Conservation (phyloP, 2,797 vertebrate genomes). For the Coendou prehensilis region DNA sequence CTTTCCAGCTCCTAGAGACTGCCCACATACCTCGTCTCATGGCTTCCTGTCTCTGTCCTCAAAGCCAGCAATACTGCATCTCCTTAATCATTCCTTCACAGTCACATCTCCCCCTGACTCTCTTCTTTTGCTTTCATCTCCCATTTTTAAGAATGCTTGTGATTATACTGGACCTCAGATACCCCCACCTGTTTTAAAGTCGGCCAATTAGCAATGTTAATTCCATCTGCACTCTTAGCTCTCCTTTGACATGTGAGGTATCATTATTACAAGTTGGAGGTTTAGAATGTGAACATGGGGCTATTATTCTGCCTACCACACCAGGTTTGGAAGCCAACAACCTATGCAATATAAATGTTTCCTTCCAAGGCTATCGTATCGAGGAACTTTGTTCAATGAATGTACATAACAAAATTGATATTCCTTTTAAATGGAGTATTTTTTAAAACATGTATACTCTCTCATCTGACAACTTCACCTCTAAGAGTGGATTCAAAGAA, state of each 20-base stretch:
- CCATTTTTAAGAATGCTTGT: neutral
- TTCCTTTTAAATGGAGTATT: neutral
- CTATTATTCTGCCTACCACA: neutral
- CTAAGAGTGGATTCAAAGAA: neutral
- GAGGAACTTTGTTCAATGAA: neutral
- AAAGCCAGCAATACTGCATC: neutral
- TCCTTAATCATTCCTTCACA: neutral
- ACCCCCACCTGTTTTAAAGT: neutral
- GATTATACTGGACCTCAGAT: neutral
- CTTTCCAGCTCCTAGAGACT: neutral
- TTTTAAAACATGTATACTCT: neutral
- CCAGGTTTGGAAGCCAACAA: neutral
- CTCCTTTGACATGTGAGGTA: neutral
- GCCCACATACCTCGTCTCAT: neutral
- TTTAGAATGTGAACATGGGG: neutral
- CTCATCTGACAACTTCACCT: neutral
- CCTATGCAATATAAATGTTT: neutral
- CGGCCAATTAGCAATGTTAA: conserved; percentile 5
- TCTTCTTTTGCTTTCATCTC: neutral
- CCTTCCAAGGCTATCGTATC: neutral
- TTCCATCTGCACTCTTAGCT: neutral
- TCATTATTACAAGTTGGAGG: neutral
- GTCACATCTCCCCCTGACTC: neutral
- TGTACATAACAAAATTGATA: neutral
- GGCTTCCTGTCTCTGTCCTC: neutral